Conservation (phyloP, 2,888 invertebrate genomes). For the Oligia fasciuncula region DNA sequence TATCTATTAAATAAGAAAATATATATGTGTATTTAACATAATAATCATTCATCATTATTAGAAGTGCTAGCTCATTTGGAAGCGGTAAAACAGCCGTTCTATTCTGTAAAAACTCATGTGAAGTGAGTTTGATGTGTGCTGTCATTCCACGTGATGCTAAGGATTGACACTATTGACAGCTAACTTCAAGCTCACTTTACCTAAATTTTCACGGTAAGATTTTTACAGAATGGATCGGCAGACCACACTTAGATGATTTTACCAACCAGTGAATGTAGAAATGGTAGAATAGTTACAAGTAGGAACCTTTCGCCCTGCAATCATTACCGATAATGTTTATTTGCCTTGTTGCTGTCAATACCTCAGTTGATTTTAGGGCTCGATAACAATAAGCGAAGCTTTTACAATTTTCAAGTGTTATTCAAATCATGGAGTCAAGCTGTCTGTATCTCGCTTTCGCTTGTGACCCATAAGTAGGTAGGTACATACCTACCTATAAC, state of each 20-base stretch:
- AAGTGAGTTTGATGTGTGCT: neutral
- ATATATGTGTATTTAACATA: neutral
- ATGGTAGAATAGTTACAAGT: conserved; percentile 9
- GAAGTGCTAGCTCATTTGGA: neutral
- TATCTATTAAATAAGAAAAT: neutral
- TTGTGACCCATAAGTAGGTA: neutral
- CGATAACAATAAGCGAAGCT: conserved; percentile 24
- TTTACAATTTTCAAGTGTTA: conserved; percentile 35
- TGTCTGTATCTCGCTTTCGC: conserved; percentile 25
- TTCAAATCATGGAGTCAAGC: conserved; percentile 26
- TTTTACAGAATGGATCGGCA: neutral
- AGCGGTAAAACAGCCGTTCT: neutral
- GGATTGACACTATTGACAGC: too few relatives aligned
- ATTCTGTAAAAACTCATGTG: neutral
- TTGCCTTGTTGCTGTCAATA: conserved; percentile 53
- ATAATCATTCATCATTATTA: neutral
- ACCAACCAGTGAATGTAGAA: neutral
- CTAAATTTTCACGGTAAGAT: too few relatives aligned
- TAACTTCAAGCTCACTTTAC: too few relatives aligned
- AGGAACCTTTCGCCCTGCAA: conserved; percentile 29
- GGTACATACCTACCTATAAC: neutral
- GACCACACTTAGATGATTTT: neutral
- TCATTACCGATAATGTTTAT: conserved; percentile 36
- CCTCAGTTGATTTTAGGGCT: conserved; percentile 20
- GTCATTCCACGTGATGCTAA: neutral